Conservation (phyloP, 2,797 vertebrate species). For the Aldrovandia affinis region DNA sequence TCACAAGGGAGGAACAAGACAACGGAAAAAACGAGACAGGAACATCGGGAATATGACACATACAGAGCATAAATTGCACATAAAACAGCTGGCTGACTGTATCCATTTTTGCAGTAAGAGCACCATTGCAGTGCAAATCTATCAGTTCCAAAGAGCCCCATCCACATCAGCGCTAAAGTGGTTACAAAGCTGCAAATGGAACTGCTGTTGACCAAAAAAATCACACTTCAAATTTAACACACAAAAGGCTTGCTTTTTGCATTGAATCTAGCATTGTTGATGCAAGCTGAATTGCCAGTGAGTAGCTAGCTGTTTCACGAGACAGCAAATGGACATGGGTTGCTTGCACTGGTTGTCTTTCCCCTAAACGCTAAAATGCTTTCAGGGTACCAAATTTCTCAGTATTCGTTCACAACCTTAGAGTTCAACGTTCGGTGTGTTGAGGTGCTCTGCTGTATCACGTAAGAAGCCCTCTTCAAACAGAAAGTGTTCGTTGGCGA, state of each 20-base stretch:
- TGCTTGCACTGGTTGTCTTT: background rate
- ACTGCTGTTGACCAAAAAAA: background rate
- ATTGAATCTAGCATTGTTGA: too few relatives aligned
- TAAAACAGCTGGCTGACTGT: too few relatives aligned
- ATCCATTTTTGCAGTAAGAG: too few relatives aligned
- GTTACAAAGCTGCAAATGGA: background rate
- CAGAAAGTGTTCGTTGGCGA: too few relatives aligned
- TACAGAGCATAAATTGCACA: too few relatives aligned
- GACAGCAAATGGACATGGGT: background rate
- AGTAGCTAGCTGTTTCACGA: background rate
- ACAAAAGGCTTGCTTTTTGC: too few relatives aligned
- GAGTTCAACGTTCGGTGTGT: background rate
- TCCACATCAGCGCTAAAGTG: background rate
- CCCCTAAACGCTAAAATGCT: background rate
- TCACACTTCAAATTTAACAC: background rate
- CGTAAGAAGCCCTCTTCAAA: background rate
- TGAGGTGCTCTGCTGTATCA: background rate
- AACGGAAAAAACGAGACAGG: too few relatives aligned
- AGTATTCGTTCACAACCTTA: background rate
- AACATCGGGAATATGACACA: too few relatives aligned
- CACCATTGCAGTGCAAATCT: too few relatives aligned
- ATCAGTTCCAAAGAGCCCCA: too few relatives aligned
- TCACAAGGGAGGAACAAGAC: too few relatives aligned
- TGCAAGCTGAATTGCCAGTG: too few relatives aligned
- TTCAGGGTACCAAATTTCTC: background rate